Conservation (phyloP, 2,797 vertebrate genomes). For the Brachyrhaphis roseni region DNA sequence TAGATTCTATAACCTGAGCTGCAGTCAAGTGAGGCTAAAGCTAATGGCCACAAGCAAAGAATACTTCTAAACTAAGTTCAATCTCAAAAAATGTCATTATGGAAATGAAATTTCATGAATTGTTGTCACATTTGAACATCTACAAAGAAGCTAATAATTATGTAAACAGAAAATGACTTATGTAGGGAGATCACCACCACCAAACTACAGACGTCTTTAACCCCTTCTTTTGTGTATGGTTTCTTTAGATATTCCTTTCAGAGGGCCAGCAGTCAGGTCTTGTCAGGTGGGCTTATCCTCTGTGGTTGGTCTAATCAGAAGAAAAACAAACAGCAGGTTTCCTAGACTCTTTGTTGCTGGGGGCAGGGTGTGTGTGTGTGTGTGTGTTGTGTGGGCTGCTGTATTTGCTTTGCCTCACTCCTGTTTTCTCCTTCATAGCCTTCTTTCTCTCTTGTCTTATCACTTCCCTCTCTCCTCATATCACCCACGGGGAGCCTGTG, state of each 20-base stretch:
- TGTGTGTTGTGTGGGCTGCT: constrained; percentile 52
- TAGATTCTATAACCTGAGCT: neutral
- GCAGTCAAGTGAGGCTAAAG: neutral
- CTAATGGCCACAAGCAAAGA: neutral
- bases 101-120: neutral
- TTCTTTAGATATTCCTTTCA: constrained; percentile 37
- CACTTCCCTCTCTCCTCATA: constrained; percentile 60
- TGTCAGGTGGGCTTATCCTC: constrained; percentile 58
- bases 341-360: constrained; percentile 27
- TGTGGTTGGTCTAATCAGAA: constrained; percentile 49
- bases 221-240: constrained; percentile 18
- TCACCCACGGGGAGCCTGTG: constrained; percentile 67
- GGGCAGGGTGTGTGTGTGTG: constrained; percentile 38
- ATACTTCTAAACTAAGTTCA: neutral
- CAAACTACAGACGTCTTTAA: constrained; percentile 35
- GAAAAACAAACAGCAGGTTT: constrained; percentile 68
- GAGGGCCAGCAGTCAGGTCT: constrained; percentile 36
- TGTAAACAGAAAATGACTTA: neutral
- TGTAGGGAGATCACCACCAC: too few species aligned
- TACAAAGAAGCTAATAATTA: neutral
- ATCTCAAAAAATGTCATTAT: neutral
- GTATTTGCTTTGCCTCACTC: constrained; percentile 32
- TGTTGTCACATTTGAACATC: neutral
- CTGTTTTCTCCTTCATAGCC: constrained; percentile 43
- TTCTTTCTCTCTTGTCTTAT: constrained; percentile 52